These are phyloP conservation scores for Lagocephalus sceleratus DNA, from an alignment of 2,797 vertebrate species.

Conservation along the genomic window DNA sequence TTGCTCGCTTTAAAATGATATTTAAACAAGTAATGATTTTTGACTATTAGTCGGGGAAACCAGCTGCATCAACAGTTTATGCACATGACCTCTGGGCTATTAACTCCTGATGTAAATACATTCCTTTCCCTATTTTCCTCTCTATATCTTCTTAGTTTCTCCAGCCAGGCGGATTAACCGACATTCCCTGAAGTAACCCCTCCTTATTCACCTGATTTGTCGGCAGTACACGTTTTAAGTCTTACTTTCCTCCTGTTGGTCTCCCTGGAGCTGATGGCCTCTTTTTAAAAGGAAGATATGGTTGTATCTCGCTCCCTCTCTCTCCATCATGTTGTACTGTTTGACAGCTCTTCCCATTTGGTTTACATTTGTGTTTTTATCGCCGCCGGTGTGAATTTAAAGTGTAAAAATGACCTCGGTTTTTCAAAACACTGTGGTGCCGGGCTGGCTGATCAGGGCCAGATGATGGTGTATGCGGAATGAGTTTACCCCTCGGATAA, in stretches of 20 bases:
- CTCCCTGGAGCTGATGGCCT: constrained; percentile 51
- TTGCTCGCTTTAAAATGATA: constrained; percentile 1
- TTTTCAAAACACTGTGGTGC: constrained; percentile 12
- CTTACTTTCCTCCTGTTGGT: constrained; percentile 41
- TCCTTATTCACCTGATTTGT: constrained; percentile 59
- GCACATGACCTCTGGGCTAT: constrained; percentile 22
- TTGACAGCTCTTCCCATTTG: constrained; percentile 35
- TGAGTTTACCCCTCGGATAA: not conserved
- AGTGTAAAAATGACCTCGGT: constrained; percentile 16
- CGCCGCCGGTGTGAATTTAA: constrained; percentile 19
- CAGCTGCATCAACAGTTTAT: constrained; percentile 30
- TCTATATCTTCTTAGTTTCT: constrained; percentile 13
- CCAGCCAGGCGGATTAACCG: constrained; percentile 48
- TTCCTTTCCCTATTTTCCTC: not conserved
- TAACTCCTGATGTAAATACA: not conserved
- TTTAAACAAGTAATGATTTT: not conserved
- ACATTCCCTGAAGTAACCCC: constrained; percentile 51
- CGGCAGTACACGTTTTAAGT: constrained; percentile 49
- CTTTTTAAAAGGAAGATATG: constrained; percentile 50
- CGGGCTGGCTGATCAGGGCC: not conserved
- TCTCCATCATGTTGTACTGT: constrained; percentile 33
- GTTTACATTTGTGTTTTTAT: constrained; percentile 42
- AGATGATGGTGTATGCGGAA: constrained; percentile 5
- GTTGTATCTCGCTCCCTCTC: constrained; percentile 47
- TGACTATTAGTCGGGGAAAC: not conserved